phyloP scores from a whole-genome alignment of 2,797 vertebrate species.

The Hybognathus amarus region DNA sequence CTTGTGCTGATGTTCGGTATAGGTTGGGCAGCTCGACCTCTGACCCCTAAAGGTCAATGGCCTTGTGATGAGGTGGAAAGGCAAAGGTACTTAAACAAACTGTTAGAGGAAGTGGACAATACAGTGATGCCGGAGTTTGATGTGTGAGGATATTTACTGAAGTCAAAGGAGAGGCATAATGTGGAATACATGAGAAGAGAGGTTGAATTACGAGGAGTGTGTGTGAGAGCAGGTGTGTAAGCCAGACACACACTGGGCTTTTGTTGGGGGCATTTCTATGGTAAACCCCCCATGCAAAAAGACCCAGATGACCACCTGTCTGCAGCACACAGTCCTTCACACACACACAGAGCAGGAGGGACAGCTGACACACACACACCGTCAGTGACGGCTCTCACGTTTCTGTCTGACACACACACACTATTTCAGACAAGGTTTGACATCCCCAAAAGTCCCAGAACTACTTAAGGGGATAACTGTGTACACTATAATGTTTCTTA shows the following conservation, averaged over 20 bases:
- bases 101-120: slow-evolving; percentile 5
- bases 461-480: background rate
- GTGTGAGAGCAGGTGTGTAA: slow-evolving; percentile 64
- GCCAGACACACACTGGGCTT: slow-evolving; percentile 70
- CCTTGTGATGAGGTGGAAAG: background rate
- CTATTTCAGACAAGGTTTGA: slow-evolving; percentile 26
- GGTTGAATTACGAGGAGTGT: slow-evolving; percentile 73
- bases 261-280: slow-evolving; percentile 73
- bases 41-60: slow-evolving; percentile 47
- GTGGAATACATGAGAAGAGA: slow-evolving; percentile 46
- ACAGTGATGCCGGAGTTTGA: background rate
- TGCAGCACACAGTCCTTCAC: slow-evolving; percentile 67
- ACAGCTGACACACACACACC: slow-evolving; percentile 76
- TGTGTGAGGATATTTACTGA: background rate
- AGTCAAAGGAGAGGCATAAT: slow-evolving; percentile 18
- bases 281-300: slow-evolving; percentile 76
- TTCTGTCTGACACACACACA: slow-evolving; percentile 60
- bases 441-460: slow-evolving; percentile 8
- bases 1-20: slow-evolving; percentile 51
- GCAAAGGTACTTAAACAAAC: slow-evolving; percentile 11
- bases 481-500: background rate
- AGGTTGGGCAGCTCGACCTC: slow-evolving; percentile 39
- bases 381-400: slow-evolving; percentile 68
- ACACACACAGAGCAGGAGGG: slow-evolving; percentile 65
- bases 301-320: slow-evolving; percentile 81